Evolutionary conservation across 2,797 vertebrate genomes (phyloP).

Genomic region (Pitangus sulphuratus): DNA sequence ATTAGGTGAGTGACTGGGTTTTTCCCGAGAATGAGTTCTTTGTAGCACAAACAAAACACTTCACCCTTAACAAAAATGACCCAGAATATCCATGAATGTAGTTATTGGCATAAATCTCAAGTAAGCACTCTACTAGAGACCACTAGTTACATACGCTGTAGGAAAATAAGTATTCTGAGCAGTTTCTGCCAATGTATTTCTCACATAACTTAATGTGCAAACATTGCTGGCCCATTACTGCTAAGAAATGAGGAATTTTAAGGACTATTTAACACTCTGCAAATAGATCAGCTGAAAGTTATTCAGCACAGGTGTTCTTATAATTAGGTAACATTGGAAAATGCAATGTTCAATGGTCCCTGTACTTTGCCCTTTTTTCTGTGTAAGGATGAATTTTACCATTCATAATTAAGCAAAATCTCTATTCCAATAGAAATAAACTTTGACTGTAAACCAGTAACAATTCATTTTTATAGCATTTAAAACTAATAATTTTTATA

Average conservation of each 20-base stretch:
- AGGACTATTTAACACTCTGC: slow-evolving; percentile 77
- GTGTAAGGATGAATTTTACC: slow-evolving; percentile 40
- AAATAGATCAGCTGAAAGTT: slow-evolving; percentile 75
- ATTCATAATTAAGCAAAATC: slow-evolving; percentile 44
- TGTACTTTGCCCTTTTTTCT: slow-evolving; percentile 59
- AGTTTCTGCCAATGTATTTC: slow-evolving; percentile 6
- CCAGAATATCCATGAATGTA: not conserved
- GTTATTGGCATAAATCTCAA: slow-evolving; percentile 44
- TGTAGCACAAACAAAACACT: slow-evolving; percentile 24
- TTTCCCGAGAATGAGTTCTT: slow-evolving; percentile 4
- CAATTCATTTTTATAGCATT: not conserved
- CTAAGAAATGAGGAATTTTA: slow-evolving; percentile 71
- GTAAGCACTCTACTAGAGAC: slow-evolving; percentile 5
- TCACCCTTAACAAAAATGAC: not conserved
- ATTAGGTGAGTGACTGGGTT: slow-evolving; percentile 31
- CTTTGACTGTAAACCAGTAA: not conserved
- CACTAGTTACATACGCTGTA: not conserved
- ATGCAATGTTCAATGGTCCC: slow-evolving; percentile 71
- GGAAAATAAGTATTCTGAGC: slow-evolving; percentile 37
- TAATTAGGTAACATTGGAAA: slow-evolving; percentile 71
- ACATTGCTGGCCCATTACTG: slow-evolving; percentile 41
- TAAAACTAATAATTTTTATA: not conserved
- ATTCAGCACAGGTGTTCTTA: slow-evolving; percentile 74
- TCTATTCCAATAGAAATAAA: slow-evolving; percentile 1
- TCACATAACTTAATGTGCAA: slow-evolving; percentile 43